A percentile compares a stretch with the other conserved stretches of the same genome.
These are phyloP conservation scores for Drosophila bifasciata DNA, from an alignment of 1,140 invertebrate genomes.

Conservation along the genomic window DNA sequence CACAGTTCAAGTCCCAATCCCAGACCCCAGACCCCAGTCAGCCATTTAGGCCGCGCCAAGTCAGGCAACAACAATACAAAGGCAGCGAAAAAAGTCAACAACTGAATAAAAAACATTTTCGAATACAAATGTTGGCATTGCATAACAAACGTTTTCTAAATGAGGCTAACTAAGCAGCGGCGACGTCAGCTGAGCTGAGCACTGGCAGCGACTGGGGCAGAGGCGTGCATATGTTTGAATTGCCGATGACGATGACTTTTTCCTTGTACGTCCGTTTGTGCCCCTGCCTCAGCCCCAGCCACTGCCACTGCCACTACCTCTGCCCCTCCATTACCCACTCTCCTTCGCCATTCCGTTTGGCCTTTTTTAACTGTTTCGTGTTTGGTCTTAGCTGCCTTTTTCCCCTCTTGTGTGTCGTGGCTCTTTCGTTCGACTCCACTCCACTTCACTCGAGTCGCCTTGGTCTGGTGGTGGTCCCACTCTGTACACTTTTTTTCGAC, in stretches of 20 bases:
- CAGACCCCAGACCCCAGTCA: constrained; percentile 38
- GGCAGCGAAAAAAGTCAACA: constrained; percentile 70
- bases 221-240: constrained; percentile 82
- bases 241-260: constrained; percentile 81
- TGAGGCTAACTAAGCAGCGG: constrained; percentile 82
- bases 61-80: constrained; percentile 55
- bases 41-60: constrained; percentile 75
- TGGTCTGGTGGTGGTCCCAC: constrained; percentile 69
- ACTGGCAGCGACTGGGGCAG: constrained; percentile 19
- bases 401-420: constrained; percentile 49
- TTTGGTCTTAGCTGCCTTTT: constrained; percentile 67
- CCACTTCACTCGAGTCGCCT: neutral
- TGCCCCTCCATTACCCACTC: neutral
- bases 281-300: too few species aligned
- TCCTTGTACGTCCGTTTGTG: constrained; percentile 57
- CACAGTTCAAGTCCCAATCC: constrained; percentile 8
- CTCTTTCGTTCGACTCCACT: constrained; percentile 4
- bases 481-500: constrained; percentile 35
- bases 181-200: constrained; percentile 1
- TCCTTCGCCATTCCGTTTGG: constrained; percentile 20
- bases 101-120: constrained; percentile 83
- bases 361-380: constrained; percentile 78
- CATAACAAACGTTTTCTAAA: constrained; percentile 84
- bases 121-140: constrained; percentile 84
- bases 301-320: neutral